phyloP scores from a whole-genome alignment of 2,888 invertebrate genomes.

The Meta bourneti region DNA sequence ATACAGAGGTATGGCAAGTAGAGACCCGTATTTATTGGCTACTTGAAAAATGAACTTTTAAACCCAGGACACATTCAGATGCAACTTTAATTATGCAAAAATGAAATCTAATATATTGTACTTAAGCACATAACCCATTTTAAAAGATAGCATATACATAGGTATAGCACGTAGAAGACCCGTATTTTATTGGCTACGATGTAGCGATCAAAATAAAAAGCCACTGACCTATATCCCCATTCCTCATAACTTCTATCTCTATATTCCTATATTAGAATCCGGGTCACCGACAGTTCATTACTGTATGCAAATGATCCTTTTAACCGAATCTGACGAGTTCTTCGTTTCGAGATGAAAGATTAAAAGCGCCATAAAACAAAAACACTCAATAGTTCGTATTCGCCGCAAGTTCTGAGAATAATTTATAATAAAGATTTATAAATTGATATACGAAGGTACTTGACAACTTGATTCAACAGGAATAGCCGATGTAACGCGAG shows the following conservation, averaged over 20 bases:
- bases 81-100: too few species aligned
- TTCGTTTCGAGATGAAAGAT: conserved; percentile 31
- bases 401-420: conserved; percentile 25
- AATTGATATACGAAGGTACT: conserved; percentile 53
- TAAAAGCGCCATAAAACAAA: conserved; percentile 45
- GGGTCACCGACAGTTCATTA: conserved; percentile 34
- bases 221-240: conserved; percentile 12
- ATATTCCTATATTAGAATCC: conserved; percentile 25
- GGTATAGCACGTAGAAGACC: background rate
- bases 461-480: conserved; percentile 67
- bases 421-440: conserved; percentile 60
- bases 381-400: conserved; percentile 10
- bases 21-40: background rate
- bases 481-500: conserved; percentile 26
- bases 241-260: background rate
- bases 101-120: too few species aligned
- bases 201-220: conserved; percentile 32
- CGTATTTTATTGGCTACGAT: background rate
- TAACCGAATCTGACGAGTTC: conserved; percentile 12
- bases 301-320: conserved; percentile 15
- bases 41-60: background rate
- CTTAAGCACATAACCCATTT: too few species aligned
- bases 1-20: background rate
- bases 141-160: too few species aligned
- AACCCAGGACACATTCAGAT: too few species aligned